Conservation (phyloP, 2,888 invertebrate genomes). For the Ornithoptera priamus region DNA sequence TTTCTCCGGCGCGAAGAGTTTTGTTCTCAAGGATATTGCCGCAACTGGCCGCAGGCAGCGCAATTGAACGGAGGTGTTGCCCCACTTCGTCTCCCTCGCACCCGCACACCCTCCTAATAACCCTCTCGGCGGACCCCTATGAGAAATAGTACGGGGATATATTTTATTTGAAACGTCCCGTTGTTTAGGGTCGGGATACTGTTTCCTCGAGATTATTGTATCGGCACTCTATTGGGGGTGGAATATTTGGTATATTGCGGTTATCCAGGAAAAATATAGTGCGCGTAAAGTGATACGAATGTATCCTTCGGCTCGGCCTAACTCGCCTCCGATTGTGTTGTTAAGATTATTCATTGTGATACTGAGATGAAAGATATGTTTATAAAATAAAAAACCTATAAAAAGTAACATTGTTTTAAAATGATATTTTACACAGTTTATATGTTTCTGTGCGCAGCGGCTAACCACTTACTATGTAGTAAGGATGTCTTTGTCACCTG, state of each 20-base stretch:
- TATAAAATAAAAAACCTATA: no score
- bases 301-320: background rate
- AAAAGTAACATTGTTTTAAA: no score
- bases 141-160: slow-evolving; percentile 44
- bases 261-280: slow-evolving; percentile 21
- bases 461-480: no score
- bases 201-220: slow-evolving; percentile 25
- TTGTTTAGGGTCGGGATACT: slow-evolving; percentile 36
- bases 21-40: slow-evolving; percentile 51
- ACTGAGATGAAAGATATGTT: no score
- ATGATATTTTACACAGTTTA: no score
- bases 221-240: slow-evolving; percentile 17
- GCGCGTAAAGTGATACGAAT: slow-evolving; percentile 5
- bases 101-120: slow-evolving; percentile 34
- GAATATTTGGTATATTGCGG: slow-evolving; percentile 16
- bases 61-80: slow-evolving; percentile 37
- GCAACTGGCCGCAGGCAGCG: slow-evolving; percentile 49
- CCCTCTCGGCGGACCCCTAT: slow-evolving; percentile 35
- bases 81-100: slow-evolving; percentile 38
- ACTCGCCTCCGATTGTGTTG: background rate
- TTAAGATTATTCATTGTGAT: background rate
- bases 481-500: no score
- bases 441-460: no score
- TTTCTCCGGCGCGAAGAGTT: slow-evolving; percentile 35
- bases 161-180: slow-evolving; percentile 48